Conservation (phyloP, 2,888 invertebrate genomes). For the Ophioninae sp. region DNA sequence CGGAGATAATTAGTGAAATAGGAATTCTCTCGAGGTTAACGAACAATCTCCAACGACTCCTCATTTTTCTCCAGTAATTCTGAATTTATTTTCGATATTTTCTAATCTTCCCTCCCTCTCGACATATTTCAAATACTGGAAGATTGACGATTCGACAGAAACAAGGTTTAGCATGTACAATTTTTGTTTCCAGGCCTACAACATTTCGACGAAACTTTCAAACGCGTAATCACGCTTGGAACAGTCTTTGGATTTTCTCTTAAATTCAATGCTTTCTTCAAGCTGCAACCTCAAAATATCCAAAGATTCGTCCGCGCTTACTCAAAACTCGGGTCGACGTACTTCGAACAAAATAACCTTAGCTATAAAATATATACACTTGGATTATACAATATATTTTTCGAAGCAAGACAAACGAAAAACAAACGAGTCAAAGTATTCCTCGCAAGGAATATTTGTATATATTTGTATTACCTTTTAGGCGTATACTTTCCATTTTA, state of each 20-base stretch:
- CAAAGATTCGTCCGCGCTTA: conserved; percentile 13
- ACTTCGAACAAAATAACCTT: conserved; percentile 10
- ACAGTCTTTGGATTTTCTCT: background rate
- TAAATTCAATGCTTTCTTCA: background rate
- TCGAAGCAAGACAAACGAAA: background rate
- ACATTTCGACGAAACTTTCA: background rate
- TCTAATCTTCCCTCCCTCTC: background rate
- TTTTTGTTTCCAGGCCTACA: background rate
- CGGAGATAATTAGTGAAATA: no score
- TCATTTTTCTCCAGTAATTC: no score
- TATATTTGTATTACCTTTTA: background rate
- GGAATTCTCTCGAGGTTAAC: no score
- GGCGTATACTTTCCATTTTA: background rate
- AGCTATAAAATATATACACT: background rate
- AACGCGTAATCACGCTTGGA: background rate
- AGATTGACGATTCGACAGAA: background rate
- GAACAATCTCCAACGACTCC: no score
- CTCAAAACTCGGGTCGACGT: conserved; percentile 5
- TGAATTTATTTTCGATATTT: no score
- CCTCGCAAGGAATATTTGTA: background rate
- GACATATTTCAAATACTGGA: background rate
- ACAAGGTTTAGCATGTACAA: background rate
- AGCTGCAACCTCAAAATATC: background rate
- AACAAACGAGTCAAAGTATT: background rate
- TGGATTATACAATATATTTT: background rate